Evolutionary conservation across 2,113 vertebrate genomes (phyloP), one percentile per base, ranked within the genome.

Genomic region (Telmatochromis brichardi): DNA sequence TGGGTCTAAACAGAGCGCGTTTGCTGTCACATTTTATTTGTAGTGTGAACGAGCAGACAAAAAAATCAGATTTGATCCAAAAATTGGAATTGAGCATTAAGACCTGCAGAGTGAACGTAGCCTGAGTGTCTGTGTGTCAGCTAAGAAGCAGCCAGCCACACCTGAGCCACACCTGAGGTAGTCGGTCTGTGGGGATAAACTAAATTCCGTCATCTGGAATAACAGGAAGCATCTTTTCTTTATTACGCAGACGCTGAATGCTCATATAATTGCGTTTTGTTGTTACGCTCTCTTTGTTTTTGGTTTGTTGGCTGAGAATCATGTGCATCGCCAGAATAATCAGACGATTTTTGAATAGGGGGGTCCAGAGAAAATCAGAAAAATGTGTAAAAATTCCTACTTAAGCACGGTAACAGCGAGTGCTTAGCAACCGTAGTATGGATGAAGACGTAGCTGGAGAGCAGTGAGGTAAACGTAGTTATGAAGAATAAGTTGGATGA

Each of bases 21-120:
- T 42, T 42, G 40, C 1, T 12, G 40, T 42, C 11, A 0, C 40
- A 42, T 42, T 42, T 42, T 42, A 42, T 42, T 0, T 42, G 40
- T 42, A 42, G 40, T 12, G 37, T 12, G 37, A 40, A 40, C 37
- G 2, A 40, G 11, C 37, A 12, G 37, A 40, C 5, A 40, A 40
- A 5, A 12, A 40, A 1, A 40, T 40, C 37, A 0, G 40, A 40
- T 42, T 0, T 42, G 40, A 42, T 42, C 11, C 12, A 42, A 3
- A 42, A 42, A 42, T 42, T 5, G 0, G 40, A 42, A 6, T 42
- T 42, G 40, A 12, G 40, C 11, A 42, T 42, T 0, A 42, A 42
- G 11, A 42, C 40, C 40, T 42, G 40, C 40, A 42, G 40, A 0
- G 40, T 42, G 40, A 42, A 42, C 40, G 5, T 13, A 3, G 40